These are phyloP conservation scores for Zosterops hypoxanthus DNA, from an alignment of 2,113 vertebrate genomes.

Conservation along the genomic window DNA sequence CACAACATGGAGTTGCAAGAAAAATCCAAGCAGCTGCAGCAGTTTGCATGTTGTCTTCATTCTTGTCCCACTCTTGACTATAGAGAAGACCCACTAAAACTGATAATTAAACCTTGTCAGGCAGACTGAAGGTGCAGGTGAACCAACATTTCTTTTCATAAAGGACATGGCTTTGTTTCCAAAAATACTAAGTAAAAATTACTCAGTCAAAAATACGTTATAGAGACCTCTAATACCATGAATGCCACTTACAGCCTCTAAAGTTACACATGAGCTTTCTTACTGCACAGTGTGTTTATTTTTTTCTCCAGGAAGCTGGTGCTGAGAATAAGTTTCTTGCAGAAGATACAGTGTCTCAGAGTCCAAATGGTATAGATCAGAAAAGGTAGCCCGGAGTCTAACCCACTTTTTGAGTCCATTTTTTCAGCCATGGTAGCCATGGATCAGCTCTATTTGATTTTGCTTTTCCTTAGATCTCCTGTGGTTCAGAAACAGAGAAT, in stretches of 20 bases:
- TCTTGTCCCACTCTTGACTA: background rate
- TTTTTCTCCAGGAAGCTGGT: background rate
- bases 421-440: background rate
- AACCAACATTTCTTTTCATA: background rate
- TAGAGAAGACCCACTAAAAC: background rate
- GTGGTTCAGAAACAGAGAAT: background rate
- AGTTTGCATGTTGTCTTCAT: background rate
- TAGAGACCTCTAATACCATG: background rate
- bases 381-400: background rate
- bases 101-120: background rate
- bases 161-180: background rate
- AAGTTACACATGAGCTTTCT: background rate
- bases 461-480: background rate
- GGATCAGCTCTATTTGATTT: background rate
- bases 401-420: background rate
- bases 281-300: background rate
- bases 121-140: background rate
- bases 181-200: background rate
- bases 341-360: background rate
- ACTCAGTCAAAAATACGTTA: background rate
- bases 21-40: background rate
- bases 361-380: background rate
- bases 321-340: background rate
- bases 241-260: background rate
- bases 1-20: background rate